Evolutionary conservation across 2,113 vertebrate species (phyloP).

Genomic region (Cryptomyrus ogoouensis): DNA sequence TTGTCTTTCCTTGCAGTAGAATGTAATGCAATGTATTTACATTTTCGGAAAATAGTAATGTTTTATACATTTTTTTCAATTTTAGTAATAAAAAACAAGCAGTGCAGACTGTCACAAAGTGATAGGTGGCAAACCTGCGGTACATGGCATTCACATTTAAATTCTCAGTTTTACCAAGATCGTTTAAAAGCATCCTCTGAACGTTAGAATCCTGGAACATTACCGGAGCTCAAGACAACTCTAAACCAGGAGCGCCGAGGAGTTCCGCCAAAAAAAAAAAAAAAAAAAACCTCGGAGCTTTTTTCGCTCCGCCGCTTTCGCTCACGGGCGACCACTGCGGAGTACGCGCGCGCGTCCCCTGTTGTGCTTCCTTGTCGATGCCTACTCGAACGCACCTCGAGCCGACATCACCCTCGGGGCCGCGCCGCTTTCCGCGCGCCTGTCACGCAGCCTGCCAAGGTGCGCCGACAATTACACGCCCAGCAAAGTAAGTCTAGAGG

Average conservation of each 20-base stretch:
- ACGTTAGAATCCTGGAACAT: not conserved
- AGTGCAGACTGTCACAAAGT: not conserved
- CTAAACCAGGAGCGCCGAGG: not conserved
- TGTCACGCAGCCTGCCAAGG: not conserved
- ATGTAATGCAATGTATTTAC: not conserved
- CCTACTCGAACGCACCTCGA: not conserved
- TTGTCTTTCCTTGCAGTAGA: not conserved
- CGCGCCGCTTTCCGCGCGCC: not conserved
- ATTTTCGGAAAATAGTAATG: not conserved
- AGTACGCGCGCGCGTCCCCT: not conserved
- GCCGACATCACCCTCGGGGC: not conserved
- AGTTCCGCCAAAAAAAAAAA: not conserved
- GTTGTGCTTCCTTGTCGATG: not conserved
- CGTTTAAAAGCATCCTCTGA: not conserved
- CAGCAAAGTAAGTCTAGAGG: not conserved
- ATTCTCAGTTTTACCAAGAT: not conserved
- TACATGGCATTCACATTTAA: not conserved
- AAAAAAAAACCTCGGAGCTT: not conserved
- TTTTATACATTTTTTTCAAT: not conserved
- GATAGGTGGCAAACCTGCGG: not conserved
- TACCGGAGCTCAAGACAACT: not conserved
- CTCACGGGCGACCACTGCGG: not conserved
- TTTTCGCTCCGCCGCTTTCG: not conserved
- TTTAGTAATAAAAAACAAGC: not conserved
- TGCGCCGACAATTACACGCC: not conserved